These are phyloP conservation scores for Xenopus borealis DNA, from an alignment of 2,113 vertebrate genomes.

Conservation along the genomic window DNA sequence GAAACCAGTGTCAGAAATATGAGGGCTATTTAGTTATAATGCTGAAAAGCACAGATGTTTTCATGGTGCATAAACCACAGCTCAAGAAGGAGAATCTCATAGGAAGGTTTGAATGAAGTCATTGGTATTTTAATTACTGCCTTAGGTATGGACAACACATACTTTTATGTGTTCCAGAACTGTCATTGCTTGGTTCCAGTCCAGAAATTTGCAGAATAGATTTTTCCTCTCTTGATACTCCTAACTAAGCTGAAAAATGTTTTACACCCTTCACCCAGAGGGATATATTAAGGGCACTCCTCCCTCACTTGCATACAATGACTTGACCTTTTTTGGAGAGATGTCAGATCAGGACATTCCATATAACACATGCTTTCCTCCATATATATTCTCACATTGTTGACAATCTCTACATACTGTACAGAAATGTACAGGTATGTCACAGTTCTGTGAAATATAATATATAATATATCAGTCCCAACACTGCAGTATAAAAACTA, in stretches of 20 bases:
- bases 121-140: constrained; percentile 33
- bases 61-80: neutral
- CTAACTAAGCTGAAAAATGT: constrained; percentile 18
- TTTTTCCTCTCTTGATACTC: constrained; percentile 19
- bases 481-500: too few species aligned
- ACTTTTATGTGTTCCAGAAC: constrained; percentile 9
- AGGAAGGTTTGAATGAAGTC: constrained; percentile 30
- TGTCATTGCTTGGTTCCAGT: constrained; percentile 18
- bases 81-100: constrained; percentile 17
- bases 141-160: constrained; percentile 34
- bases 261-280: constrained; percentile 36
- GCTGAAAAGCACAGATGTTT: neutral
- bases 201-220: constrained; percentile 26
- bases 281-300: constrained; percentile 34
- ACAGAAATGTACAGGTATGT: too few species aligned
- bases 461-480: too few species aligned
- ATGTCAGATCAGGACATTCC: constrained; percentile 12
- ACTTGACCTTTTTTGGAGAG: constrained; percentile 20
- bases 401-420: too few species aligned
- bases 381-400: too few species aligned
- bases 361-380: neutral
- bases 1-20: neutral
- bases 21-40: neutral
- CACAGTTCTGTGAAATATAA: too few species aligned
- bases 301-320: constrained; percentile 30